A percentile compares a stretch with the other conserved stretches of the same genome.
Evolutionary conservation across 2,797 vertebrate genomes (phyloP).

Genomic region (Malacoctenus gilli): DNA sequence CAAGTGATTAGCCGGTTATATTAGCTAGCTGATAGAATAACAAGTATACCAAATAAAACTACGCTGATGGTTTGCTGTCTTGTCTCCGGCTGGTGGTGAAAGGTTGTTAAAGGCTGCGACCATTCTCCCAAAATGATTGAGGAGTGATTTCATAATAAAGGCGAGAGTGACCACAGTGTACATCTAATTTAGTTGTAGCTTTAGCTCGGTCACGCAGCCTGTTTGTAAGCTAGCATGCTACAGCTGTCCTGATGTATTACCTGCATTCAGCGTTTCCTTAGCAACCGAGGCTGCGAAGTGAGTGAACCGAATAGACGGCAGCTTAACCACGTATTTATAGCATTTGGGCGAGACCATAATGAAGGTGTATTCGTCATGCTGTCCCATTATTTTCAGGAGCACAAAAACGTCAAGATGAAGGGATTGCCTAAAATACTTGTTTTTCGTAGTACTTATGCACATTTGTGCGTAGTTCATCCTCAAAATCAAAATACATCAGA

Average conservation of each 20-base stretch:
- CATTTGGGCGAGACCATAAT: constrained; percentile 70
- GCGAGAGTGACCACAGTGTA: background rate
- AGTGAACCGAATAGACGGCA: constrained; percentile 13
- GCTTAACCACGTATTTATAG: constrained; percentile 65
- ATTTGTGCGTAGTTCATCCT: rapidly evolving
- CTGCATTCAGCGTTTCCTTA: constrained; percentile 78
- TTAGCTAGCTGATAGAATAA: constrained; percentile 54
- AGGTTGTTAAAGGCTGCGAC: background rate
- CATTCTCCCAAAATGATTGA: background rate
- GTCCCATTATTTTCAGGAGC: rapidly evolving
- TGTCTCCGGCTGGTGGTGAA: background rate
- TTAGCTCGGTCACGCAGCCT: constrained; percentile 52
- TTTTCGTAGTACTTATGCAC: rapidly evolving
- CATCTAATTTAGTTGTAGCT: constrained; percentile 16
- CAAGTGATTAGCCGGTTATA: constrained; percentile 36
- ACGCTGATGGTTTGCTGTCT: constrained; percentile 19
- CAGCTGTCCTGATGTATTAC: constrained; percentile 76
- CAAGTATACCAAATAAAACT: constrained; percentile 25
- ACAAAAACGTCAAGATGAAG: rapidly evolving
- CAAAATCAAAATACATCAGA: rapidly evolving
- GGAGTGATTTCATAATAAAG: background rate
- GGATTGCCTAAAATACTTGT: rapidly evolving
- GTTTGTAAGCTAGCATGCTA: constrained; percentile 67
- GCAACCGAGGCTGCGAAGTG: constrained; percentile 77
- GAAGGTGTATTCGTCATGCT: background rate